Percentiles rank a stretch among this genome's conserved stretches.
These are phyloP conservation scores for Sylvilagus floridanus DNA, from an alignment of 2,797 vertebrate genomes.

Conservation along the genomic window DNA sequence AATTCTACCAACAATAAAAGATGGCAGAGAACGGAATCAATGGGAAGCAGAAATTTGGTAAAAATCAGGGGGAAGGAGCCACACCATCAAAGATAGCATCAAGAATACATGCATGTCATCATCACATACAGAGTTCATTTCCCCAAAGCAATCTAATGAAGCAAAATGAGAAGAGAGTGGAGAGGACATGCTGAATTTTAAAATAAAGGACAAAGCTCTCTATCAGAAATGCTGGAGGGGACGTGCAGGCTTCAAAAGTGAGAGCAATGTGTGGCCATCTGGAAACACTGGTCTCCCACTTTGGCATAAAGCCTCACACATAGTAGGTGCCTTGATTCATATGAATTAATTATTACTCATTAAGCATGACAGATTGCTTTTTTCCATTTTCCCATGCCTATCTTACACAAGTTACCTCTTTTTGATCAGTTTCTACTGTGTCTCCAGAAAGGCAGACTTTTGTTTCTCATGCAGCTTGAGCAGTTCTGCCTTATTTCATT, in stretches of 20 bases:
- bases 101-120: background rate
- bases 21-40: background rate
- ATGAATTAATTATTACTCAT: background rate
- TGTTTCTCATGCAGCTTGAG: slow-evolving; percentile 82
- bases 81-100: background rate
- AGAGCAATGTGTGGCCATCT: slow-evolving; percentile 31
- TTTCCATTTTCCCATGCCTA: background rate
- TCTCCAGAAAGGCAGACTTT: slow-evolving; percentile 81
- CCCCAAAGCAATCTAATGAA: slow-evolving; percentile 16
- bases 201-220: background rate
- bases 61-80: background rate
- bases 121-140: background rate
- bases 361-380: background rate
- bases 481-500: slow-evolving; percentile 85
- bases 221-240: background rate
- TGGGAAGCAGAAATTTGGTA: slow-evolving; percentile 24
- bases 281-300: background rate
- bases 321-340: background rate
- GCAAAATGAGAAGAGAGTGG: background rate
- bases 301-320: background rate
- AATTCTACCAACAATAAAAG: background rate
- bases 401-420: background rate
- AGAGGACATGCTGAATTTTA: background rate
- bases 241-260: background rate
- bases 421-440: background rate